Evolutionary conservation across 2,113 vertebrate genomes (phyloP).

Genomic region (Menura novaehollandiae): DNA sequence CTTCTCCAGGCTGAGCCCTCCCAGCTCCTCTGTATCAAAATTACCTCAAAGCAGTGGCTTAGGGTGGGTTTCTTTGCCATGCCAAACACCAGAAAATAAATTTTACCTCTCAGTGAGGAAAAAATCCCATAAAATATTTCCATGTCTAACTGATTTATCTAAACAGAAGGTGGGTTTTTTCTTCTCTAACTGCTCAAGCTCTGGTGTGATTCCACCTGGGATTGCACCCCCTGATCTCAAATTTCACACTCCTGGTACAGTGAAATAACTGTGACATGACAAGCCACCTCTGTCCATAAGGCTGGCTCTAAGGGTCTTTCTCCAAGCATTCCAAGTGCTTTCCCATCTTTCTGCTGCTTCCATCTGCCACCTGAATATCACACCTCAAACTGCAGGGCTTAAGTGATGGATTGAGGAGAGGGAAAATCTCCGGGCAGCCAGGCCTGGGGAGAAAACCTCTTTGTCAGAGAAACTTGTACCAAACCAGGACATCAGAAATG

Average conservation of each 20-base stretch:
- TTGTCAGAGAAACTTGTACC: background rate
- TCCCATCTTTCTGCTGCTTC: background rate
- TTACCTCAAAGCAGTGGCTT: background rate
- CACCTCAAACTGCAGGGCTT: background rate
- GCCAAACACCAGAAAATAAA: background rate
- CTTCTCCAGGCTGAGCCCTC: background rate
- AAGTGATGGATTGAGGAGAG: background rate
- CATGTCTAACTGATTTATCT: background rate
- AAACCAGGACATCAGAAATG: background rate
- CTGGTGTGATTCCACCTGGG: background rate
- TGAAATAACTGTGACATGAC: fast-evolving
- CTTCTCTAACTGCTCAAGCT: background rate
- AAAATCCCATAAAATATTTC: background rate
- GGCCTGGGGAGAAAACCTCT: background rate
- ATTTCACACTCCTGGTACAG: fast-evolving
- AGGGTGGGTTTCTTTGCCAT: background rate
- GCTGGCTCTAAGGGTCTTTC: background rate
- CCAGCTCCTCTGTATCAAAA: background rate
- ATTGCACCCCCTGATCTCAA: background rate
- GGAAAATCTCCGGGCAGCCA: background rate
- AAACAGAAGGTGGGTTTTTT: background rate
- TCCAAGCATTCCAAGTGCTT: background rate
- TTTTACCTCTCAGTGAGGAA: background rate
- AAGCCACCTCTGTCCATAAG: background rate
- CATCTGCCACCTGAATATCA: background rate